A percentile compares a stretch with the other conserved stretches of the same genome.
Evolutionary conservation across 2,888 invertebrate species (phyloP).

Genomic region (Steinernema scapterisci): DNA sequence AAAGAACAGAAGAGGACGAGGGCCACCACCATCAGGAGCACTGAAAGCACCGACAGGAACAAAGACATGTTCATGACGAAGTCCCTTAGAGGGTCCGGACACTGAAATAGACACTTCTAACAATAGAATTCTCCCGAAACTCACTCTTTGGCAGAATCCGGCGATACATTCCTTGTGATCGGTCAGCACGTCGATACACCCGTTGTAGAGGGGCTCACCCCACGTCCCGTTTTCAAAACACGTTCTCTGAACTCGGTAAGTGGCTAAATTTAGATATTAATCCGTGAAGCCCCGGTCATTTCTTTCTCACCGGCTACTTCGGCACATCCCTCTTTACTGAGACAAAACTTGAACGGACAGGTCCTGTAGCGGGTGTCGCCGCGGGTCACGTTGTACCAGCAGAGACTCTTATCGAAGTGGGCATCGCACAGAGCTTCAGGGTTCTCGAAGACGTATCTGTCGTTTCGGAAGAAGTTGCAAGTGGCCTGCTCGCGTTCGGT

Average conservation of each 20-base stretch:
- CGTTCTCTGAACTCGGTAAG: constrained; percentile 52
- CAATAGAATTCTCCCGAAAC: constrained; percentile 33
- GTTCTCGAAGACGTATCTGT: background rate
- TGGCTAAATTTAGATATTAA: constrained; percentile 46
- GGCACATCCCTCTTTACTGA: constrained; percentile 61
- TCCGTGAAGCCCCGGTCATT: no score
- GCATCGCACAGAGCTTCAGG: constrained; percentile 39
- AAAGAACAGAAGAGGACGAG: constrained; percentile 65
- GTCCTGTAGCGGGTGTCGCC: constrained; percentile 54
- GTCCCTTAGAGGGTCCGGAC: constrained; percentile 63
- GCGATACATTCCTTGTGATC: constrained; percentile 58
- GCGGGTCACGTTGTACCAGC: constrained; percentile 55
- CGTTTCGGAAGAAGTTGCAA: constrained; percentile 15
- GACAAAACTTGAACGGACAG: constrained; percentile 65
- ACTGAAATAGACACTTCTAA: constrained; percentile 48
- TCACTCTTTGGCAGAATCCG: constrained; percentile 61
- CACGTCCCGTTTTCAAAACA: constrained; percentile 57
- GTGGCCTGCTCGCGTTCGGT: constrained; percentile 12
- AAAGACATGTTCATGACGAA: constrained; percentile 61
- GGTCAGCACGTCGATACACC: constrained; percentile 59
- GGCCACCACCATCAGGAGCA: constrained; percentile 61
- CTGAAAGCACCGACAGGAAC: constrained; percentile 62
- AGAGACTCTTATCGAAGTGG: constrained; percentile 62
- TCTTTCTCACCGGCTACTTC: constrained; percentile 48
- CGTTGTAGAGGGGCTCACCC: constrained; percentile 58